phyloP scores from a whole-genome alignment of 2,113 vertebrate genomes.

The Silurus glanis region DNA sequence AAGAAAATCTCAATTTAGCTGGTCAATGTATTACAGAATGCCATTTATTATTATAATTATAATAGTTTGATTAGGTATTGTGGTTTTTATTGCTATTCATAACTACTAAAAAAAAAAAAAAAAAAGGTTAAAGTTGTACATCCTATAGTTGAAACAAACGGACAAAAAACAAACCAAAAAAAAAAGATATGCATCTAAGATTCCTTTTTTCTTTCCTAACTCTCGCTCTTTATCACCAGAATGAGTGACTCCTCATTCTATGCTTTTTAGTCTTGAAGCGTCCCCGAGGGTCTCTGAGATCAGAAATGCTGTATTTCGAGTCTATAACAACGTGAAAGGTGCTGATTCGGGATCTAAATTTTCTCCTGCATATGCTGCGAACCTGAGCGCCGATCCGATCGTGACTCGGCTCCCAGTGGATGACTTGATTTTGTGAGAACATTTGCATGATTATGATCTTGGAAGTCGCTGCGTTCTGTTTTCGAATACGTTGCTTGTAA shows the following conservation, averaged over 20 bases:
- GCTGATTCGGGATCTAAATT: conserved; percentile 1
- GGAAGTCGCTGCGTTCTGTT: not conserved
- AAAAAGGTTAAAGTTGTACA: not conserved
- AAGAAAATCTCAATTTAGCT: not conserved
- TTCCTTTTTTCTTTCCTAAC: not conserved
- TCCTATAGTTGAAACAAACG: not conserved
- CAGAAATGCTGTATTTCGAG: not conserved
- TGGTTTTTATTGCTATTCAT: not conserved
- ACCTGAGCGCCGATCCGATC: too few species aligned
- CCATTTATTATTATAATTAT: not conserved
- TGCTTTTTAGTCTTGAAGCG: not conserved
- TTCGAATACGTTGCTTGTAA: not conserved
- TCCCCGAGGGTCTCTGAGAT: not conserved
- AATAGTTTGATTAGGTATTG: not conserved
- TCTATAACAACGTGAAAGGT: too few species aligned
- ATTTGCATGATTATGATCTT: not conserved
- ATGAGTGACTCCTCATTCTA: too few species aligned
- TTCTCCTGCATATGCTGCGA: not conserved
- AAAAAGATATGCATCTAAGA: not conserved
- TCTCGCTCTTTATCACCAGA: not conserved
- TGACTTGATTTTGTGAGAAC: not conserved
- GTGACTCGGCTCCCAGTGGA: too few species aligned
- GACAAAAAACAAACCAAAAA: not conserved
- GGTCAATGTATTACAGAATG: not conserved
- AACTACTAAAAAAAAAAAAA: too few species aligned